Conservation (phyloP, 1,140 invertebrate genomes). For the Copidosoma floridanum region DNA sequence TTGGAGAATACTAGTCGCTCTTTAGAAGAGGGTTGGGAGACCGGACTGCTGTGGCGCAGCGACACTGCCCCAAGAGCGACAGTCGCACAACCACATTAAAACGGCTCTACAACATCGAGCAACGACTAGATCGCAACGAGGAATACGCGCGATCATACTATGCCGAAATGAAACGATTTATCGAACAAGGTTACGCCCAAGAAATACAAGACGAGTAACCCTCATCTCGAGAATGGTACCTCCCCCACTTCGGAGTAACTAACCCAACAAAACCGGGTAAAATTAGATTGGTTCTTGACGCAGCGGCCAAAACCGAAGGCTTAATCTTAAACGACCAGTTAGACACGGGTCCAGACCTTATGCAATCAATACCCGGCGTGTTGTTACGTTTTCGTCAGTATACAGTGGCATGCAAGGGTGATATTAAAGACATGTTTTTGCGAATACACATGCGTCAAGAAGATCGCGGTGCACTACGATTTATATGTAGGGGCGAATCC, state of each 20-base stretch:
- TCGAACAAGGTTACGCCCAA: constrained; percentile 28
- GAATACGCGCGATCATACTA: not conserved
- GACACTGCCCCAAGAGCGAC: not conserved
- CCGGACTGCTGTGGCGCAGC: constrained; percentile 29
- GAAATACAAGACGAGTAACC: not conserved
- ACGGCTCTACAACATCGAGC: constrained; percentile 14
- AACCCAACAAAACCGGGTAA: not conserved
- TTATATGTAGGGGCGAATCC: constrained; percentile 34
- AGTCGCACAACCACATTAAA: constrained; percentile 4
- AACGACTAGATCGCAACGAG: constrained; percentile 15
- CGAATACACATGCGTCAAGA: constrained; percentile 31
- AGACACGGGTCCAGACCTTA: constrained; percentile 37
- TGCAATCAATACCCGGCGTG: constrained; percentile 32
- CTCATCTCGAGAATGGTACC: not conserved
- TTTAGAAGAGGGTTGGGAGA: constrained; percentile 20
- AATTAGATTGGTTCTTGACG: not conserved
- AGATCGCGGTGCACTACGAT: constrained; percentile 34
- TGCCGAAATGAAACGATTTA: constrained; percentile 22
- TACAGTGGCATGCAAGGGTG: constrained; percentile 34
- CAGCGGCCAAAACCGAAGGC: not conserved
- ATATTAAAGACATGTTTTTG: constrained; percentile 47
- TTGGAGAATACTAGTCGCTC: not conserved
- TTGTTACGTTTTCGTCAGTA: constrained; percentile 38
- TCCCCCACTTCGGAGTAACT: not conserved
- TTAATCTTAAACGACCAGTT: constrained; percentile 23